These are phyloP conservation scores for Chlamydotis undulata DNA, from an alignment of 2,113 vertebrate species.

Conservation along the genomic window DNA sequence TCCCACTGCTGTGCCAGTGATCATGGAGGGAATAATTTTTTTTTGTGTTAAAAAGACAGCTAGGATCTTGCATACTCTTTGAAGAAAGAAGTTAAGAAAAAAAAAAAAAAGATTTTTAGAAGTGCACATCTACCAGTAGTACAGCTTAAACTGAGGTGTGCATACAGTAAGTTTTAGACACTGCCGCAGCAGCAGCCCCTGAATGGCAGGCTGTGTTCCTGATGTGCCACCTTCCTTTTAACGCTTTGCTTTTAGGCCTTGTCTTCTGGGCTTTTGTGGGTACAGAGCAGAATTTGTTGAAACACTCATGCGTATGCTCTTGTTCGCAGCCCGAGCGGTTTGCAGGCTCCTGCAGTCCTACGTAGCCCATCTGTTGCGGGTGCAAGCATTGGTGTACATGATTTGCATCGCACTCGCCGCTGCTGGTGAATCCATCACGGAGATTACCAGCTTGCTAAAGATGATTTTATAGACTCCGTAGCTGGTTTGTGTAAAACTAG, in stretches of 20 bases:
- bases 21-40: neutral
- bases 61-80: neutral
- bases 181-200: neutral
- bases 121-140: neutral
- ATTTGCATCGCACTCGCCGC: neutral
- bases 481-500: slow-evolving; percentile 59
- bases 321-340: neutral
- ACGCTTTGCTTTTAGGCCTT: neutral
- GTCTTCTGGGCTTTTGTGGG: neutral
- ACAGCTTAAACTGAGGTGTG: fast-evolving
- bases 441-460: neutral
- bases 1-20: neutral
- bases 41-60: neutral
- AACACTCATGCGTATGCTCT: neutral
- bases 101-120: neutral
- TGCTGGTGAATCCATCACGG: slow-evolving; percentile 13
- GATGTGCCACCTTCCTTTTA: neutral
- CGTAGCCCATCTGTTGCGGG: neutral
- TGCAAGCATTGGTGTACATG: neutral
- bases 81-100: neutral
- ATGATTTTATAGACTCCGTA: slow-evolving; percentile 50
- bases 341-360: neutral
- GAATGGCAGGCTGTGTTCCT: neutral
- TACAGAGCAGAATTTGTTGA: neutral
- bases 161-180: neutral